Percentiles rank a stretch among this genome's conserved stretches.
Conservation (phyloP, 1,140 invertebrate species). For the Anagrus nilaparvatae region DNA sequence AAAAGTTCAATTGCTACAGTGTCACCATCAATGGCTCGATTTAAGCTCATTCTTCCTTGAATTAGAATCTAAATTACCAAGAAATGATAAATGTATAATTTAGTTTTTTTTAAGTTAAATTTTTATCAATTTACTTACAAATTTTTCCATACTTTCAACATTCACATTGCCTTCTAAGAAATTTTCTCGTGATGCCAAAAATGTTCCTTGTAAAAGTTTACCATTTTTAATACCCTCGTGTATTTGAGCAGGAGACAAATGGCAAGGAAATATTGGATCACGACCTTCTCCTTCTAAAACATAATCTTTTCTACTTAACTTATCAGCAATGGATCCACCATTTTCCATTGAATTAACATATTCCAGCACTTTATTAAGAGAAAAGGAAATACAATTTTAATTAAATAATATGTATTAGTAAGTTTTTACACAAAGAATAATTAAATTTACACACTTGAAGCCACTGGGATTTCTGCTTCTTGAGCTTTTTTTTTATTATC, state of each 20-base stretch:
- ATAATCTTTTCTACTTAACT: conserved; percentile 60
- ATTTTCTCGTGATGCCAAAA: conserved; percentile 79
- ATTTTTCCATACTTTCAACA: conserved; percentile 65
- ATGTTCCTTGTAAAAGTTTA: conserved; percentile 72
- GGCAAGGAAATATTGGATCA: conserved; percentile 71
- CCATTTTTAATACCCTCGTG: conserved; percentile 74
- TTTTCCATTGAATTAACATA: conserved; percentile 36
- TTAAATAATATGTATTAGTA: conserved; percentile 13
- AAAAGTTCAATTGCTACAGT: conserved; percentile 86
- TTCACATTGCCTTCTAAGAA: conserved; percentile 88
- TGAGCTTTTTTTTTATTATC: conserved; percentile 64
- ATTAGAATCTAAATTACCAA: conserved; percentile 61
- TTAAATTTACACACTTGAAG: conserved; percentile 47
- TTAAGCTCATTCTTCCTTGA: conserved; percentile 79
- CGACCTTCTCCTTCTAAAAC: conserved; percentile 50
- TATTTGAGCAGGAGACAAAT: conserved; percentile 65
- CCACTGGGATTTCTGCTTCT: conserved; percentile 55
- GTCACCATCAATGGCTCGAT: conserved; percentile 94
- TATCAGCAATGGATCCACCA: conserved; percentile 61
- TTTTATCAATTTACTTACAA: conserved; percentile 43
- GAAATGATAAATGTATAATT: conserved; percentile 7
- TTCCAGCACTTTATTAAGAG: conserved; percentile 27
- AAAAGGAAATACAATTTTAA: not conserved
- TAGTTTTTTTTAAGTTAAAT: conserved; percentile 9
- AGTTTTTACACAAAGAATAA: conserved; percentile 13